These are phyloP conservation scores for Spodoptera exigua DNA, from an alignment of 2,888 invertebrate species.

Conservation along the genomic window DNA sequence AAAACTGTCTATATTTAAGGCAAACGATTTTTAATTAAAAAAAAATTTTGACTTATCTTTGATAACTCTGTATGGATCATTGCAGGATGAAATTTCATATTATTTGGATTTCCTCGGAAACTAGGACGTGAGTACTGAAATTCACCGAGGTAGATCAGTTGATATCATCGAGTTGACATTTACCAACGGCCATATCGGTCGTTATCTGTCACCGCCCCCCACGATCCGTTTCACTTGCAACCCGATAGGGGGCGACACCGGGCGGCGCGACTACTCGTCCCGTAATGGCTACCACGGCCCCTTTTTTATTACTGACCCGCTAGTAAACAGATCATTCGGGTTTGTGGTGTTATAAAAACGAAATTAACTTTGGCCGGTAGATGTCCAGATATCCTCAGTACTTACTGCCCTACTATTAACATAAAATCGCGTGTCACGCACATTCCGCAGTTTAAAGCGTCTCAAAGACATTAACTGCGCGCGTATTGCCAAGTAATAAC, in stretches of 20 bases:
- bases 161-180: constrained; percentile 80
- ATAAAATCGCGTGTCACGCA: constrained; percentile 79
- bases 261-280: constrained; percentile 80
- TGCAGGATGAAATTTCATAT: constrained; percentile 8
- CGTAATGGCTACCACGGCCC: constrained; percentile 87
- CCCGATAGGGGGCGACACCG: constrained; percentile 87
- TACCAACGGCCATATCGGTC: constrained; percentile 83
- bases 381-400: constrained; percentile 83
- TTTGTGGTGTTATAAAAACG: constrained; percentile 89
- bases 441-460: constrained; percentile 74
- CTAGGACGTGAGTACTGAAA: constrained; percentile 32
- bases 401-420: constrained; percentile 78
- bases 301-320: constrained; percentile 89
- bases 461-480: constrained; percentile 66
- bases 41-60: constrained; percentile 5
- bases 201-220: constrained; percentile 87
- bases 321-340: constrained; percentile 90
- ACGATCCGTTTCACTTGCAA: constrained; percentile 87
- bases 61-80: constrained; percentile 14
- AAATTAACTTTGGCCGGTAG: constrained; percentile 86
- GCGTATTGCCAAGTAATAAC: constrained; percentile 67
- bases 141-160: constrained; percentile 44
- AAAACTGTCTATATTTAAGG: neutral
- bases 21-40: constrained; percentile 1
- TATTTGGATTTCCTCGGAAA: constrained; percentile 16